Base-by-base conservation (phyloP, 2,888 invertebrate species). In the Conops quadrifasciatus region DNA sequence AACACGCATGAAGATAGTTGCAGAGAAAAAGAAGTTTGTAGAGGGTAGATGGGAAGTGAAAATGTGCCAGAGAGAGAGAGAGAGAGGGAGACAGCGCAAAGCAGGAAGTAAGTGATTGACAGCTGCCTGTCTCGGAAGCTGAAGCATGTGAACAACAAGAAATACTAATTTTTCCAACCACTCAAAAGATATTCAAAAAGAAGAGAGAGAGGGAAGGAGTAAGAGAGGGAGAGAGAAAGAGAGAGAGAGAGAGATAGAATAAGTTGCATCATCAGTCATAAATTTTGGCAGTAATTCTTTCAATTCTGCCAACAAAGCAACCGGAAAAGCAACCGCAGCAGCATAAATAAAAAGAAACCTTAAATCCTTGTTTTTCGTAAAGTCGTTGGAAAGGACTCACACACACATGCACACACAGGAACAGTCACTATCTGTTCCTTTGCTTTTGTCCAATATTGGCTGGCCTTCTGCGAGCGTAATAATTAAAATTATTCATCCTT, bases 401-500 rank as follows among this genome's bases (percentile, higher is more conserved):
- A 49, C 49, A 19, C 49, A 49, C 49, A 19, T 21, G 21, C 53
- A 1, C 53, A 21, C 2, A 11, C 21, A 16, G 9, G 49, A 13
- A 2, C 2, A 11, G 4, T 11, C 24, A 36, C 5, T 24, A 2
- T 16, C 28, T 24, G 24, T 13, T 26, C 53, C 53, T 53, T 21
- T 9, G 15, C 45, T 24, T 15, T 15, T 26, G 4, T 45, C 24
- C 13, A 63, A 47, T 24, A 26, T 24, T 26, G 49, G 28, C 19
- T 21, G 43, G 24, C 58, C 58, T 49, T 63, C 43, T 24, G 24
- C 49, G 16, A 26, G 66, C 19, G 30, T 15, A 77, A 80, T 80
- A 79, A 81, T 81, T 80, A 81, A 81, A 80, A 80, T 80, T 77
- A 78, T 80, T 80, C 77, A 78, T 77, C 72, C 76, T 76, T 76